These are phyloP conservation scores for Cordylochernes scorpioides DNA, from an alignment of 2,888 invertebrate genomes.

Conservation along the genomic window DNA sequence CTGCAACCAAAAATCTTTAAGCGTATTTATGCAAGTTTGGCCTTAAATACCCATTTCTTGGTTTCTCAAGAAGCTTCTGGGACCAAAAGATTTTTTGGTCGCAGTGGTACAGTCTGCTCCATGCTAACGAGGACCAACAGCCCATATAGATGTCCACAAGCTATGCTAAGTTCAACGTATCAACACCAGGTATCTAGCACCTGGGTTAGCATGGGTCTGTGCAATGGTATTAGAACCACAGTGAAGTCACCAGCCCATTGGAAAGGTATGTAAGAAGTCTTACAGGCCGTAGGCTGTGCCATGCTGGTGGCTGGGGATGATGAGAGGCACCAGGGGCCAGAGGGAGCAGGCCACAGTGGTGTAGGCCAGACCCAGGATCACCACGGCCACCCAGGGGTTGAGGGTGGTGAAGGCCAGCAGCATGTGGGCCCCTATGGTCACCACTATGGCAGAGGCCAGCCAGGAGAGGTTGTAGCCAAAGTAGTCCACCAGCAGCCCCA, in stretches of 20 bases:
- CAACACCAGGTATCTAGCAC: no score
- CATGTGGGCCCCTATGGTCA: slow-evolving; percentile 32
- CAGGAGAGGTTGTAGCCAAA: slow-evolving; percentile 67
- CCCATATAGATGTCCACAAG: no score
- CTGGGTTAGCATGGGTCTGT: no score
- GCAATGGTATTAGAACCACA: no score
- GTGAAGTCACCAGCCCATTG: slow-evolving; percentile 1
- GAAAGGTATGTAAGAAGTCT: slow-evolving; percentile 23
- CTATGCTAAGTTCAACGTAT: no score
- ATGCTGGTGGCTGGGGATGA: slow-evolving; percentile 68
- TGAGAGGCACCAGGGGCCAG: slow-evolving; percentile 79
- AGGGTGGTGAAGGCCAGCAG: slow-evolving; percentile 34
- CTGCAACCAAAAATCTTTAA: no score
- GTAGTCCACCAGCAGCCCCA: slow-evolving; percentile 67
- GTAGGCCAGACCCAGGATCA: slow-evolving; percentile 60
- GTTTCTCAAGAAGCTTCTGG: no score
- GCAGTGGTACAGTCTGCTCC: no score
- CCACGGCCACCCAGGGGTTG: slow-evolving; percentile 35
- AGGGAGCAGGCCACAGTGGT: slow-evolving; percentile 74
- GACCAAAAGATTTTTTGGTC: no score
- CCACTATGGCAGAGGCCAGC: slow-evolving; percentile 49
- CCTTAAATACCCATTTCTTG: no score
- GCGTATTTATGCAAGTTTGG: no score
- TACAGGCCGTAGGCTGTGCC: slow-evolving; percentile 94
- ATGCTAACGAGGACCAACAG: no score